Conservation (phyloP, 2,888 invertebrate species). For the Ochlodes sylvanus region DNA sequence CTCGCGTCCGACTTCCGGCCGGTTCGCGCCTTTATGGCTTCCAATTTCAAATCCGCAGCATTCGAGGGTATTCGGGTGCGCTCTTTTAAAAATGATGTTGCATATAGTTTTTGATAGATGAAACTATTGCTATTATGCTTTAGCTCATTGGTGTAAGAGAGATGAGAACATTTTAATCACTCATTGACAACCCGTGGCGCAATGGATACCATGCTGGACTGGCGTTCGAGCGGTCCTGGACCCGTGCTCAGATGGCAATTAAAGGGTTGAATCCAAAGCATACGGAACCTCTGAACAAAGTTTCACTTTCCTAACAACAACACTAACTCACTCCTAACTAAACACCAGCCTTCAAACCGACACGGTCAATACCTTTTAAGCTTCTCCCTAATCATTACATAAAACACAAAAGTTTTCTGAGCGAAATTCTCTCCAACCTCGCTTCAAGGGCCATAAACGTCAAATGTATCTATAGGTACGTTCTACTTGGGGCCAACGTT, state of each 20-base stretch:
- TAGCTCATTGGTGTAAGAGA: too few species aligned
- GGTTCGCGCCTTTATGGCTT: constrained; percentile 79
- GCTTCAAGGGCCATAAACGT: constrained; percentile 55
- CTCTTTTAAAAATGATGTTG: constrained; percentile 38
- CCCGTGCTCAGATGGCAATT: too few species aligned
- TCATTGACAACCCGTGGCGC: too few species aligned
- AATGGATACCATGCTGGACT: too few species aligned
- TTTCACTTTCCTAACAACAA: not conserved
- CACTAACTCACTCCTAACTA: not conserved
- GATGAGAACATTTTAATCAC: too few species aligned
- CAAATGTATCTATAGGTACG: constrained; percentile 36
- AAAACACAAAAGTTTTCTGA: constrained; percentile 24
- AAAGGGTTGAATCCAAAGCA: too few species aligned
- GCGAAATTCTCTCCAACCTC: constrained; percentile 20
- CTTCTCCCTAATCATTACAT: constrained; percentile 18
- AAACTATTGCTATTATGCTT: too few species aligned
- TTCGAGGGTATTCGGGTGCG: constrained; percentile 34
- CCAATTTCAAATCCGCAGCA: constrained; percentile 70
- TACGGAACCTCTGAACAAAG: too few species aligned
- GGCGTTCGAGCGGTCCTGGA: too few species aligned
- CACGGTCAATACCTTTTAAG: constrained; percentile 29
- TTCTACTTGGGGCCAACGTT: constrained; percentile 15
- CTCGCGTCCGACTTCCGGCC: constrained; percentile 75
- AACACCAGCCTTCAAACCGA: constrained; percentile 1
- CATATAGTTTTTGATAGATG: not conserved